Conservation (phyloP, 2,797 vertebrate species). For the Graptemys geographica region DNA sequence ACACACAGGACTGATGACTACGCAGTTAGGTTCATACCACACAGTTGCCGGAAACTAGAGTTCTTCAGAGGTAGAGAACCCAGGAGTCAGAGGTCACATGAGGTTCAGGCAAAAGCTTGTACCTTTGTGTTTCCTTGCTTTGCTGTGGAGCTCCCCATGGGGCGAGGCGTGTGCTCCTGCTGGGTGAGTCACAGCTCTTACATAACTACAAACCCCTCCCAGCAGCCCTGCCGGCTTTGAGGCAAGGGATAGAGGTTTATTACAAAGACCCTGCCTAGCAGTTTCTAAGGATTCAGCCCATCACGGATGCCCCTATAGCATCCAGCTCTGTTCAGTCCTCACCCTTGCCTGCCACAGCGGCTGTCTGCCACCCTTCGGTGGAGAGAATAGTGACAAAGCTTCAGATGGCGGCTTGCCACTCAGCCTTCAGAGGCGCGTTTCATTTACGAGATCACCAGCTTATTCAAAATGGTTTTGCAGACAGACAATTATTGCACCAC, state of each 20-base stretch:
- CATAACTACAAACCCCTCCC: neutral
- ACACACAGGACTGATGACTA: too few relatives aligned
- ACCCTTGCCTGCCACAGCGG: neutral
- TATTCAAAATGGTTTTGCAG: neutral
- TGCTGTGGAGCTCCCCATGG: neutral
- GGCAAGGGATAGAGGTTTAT: neutral
- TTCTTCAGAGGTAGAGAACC: neutral
- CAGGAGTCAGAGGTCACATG: neutral
- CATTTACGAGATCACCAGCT: neutral
- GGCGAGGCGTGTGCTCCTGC: neutral
- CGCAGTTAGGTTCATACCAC: too few relatives aligned
- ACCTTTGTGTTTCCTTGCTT: neutral
- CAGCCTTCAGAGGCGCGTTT: neutral
- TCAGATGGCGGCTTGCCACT: neutral
- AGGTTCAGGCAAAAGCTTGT: neutral
- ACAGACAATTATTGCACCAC: neutral
- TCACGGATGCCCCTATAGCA: fast-evolving
- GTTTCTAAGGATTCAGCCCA: neutral
- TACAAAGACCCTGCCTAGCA: too few relatives aligned
- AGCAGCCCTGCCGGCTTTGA: neutral
- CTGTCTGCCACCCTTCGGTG: neutral
- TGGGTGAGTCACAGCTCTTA: neutral
- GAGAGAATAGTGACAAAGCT: neutral
- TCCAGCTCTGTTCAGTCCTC: neutral
- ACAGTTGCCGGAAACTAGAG: neutral